These are phyloP conservation scores for Caretta caretta DNA, from an alignment of 2,113 vertebrate genomes.

Conservation along the genomic window DNA sequence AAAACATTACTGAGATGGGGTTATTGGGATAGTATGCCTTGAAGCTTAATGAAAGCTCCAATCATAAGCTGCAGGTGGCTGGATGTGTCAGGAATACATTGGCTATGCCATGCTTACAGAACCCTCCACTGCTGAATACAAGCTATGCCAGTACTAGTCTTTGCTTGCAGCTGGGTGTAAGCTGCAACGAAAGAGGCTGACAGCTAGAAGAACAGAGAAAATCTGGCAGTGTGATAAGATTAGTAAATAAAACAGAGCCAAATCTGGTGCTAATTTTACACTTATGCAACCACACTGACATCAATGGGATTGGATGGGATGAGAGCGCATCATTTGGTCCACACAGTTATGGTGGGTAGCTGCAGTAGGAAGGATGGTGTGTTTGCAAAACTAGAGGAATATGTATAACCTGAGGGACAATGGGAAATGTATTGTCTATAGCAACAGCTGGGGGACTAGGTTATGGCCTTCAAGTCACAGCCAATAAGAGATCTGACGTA, in stretches of 20 bases:
- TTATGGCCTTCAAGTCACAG: background rate
- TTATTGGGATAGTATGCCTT: background rate
- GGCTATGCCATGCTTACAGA: background rate
- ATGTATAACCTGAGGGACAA: background rate
- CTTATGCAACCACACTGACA: background rate
- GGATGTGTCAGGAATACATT: background rate
- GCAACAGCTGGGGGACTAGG: background rate
- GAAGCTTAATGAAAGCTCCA: background rate
- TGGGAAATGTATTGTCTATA: background rate
- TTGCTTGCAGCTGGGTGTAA: background rate
- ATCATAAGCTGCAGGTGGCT: background rate
- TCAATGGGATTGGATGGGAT: background rate
- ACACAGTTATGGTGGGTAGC: background rate
- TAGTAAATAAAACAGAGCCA: background rate
- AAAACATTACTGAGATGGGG: background rate
- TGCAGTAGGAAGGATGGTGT: background rate
- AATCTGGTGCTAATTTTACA: background rate
- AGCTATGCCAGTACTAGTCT: background rate
- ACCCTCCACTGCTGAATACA: background rate
- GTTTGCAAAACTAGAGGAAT: background rate
- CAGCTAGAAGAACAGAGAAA: background rate
- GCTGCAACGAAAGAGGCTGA: background rate
- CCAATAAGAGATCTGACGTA: background rate
- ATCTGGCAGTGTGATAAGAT: background rate
- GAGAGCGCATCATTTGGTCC: background rate